Evolutionary conservation across 2,797 vertebrate species (phyloP).

Genomic region (Myotis planiceps): DNA sequence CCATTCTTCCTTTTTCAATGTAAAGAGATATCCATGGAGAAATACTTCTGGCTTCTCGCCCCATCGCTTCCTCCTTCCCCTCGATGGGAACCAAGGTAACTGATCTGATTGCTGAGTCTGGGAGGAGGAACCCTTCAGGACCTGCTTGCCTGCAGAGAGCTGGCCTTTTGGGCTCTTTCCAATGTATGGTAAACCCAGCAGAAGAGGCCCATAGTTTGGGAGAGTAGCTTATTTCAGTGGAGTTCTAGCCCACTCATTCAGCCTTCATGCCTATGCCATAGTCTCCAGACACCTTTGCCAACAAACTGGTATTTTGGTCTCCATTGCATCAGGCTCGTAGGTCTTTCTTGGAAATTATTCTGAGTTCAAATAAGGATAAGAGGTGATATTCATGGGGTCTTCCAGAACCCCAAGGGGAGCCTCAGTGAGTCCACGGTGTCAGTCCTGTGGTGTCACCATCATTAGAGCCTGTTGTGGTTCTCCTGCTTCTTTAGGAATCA

Average conservation of each 20-base stretch:
- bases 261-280: rapidly evolving
- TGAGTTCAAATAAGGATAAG: neutral
- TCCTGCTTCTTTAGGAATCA: neutral
- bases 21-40: neutral
- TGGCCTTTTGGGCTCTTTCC: neutral
- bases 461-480: neutral
- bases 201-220: neutral
- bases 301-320: neutral
- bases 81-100: neutral
- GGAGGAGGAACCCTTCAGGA: neutral
- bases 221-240: neutral
- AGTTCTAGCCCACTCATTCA: neutral
- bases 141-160: neutral
- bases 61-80: neutral
- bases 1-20: neutral
- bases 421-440: neutral
- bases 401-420: neutral
- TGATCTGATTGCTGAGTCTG: neutral
- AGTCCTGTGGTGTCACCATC: neutral
- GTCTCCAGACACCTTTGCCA: neutral
- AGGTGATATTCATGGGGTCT: neutral
- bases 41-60: neutral
- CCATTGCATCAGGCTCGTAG: neutral
- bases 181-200: neutral
- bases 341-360: neutral